Evolutionary conservation across 2,113 vertebrate species (phyloP).

Genomic region (Aspidoscelis tigris): DNA sequence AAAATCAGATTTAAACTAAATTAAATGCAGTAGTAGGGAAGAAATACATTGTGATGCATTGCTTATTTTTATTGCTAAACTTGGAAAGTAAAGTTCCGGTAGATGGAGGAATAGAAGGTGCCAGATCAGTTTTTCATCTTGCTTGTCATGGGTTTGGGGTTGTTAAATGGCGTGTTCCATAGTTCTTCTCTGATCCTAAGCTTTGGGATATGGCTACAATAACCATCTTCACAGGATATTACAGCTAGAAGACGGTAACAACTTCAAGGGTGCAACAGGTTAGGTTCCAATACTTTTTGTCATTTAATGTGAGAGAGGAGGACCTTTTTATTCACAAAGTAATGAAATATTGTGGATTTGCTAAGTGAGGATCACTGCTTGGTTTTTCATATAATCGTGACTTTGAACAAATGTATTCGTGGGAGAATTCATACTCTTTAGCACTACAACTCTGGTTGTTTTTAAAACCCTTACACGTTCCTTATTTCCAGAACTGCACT

Average conservation of each 20-base stretch:
- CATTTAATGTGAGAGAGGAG: neutral
- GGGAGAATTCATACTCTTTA: neutral
- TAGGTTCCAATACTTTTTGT: neutral
- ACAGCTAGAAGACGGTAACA: too few relatives aligned
- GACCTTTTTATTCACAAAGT: neutral
- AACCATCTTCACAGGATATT: too few relatives aligned
- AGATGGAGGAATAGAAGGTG: neutral
- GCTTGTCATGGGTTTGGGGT: too few relatives aligned
- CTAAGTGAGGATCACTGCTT: neutral
- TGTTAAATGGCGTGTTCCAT: too few relatives aligned
- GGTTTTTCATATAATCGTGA: neutral
- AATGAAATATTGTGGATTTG: neutral
- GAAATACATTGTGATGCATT: neutral
- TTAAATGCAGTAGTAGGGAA: neutral
- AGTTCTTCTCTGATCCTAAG: too few relatives aligned
- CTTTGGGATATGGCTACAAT: too few relatives aligned
- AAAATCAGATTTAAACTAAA: neutral
- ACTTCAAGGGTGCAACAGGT: neutral
- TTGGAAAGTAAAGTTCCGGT: neutral
- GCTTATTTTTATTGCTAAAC: neutral
- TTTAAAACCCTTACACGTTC: neutral
- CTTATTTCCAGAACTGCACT: neutral
- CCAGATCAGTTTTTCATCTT: too few relatives aligned
- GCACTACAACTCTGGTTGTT: neutral
- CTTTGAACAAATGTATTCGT: neutral